Evolutionary conservation across 2,113 vertebrate genomes (phyloP), one percentile per base, ranked within the genome.

Genomic region (Lethenteron camtschaticum): DNA sequence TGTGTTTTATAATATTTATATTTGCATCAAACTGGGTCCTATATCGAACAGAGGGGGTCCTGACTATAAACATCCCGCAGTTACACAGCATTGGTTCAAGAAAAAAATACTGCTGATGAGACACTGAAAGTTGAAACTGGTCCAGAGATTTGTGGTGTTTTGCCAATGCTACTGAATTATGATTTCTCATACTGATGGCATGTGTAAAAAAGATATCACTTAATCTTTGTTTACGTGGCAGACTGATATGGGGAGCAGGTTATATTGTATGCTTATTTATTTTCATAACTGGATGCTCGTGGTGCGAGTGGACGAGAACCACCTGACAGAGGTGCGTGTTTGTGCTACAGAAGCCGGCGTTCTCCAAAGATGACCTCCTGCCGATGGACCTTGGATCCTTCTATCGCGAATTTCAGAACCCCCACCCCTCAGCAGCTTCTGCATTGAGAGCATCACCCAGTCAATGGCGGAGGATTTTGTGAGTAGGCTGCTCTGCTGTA

Each of bases 381-480:
- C 90, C 92, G 2, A 99, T 99, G 89, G 94, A 99, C 76, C 76
- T 99, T 75, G 94, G 94, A 41, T 95, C 94, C 0, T 99, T 99
- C 79, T 99, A 97, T 77, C 81, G 88, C 70, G 94, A 96, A 79
- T 99, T 99, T 78, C 94, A 99, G 80, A 99, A 99, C 73, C 92
- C 3, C 94, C 94, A 58, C 94, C 96, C 73, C 84, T 97, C 71
- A 86, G 88, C 79, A 96, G 92, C 77, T 84, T 99, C 72, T 89
- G 92, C 7, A 85, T 96, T 41, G 87, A 96, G 73, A 86, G 91
- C 74, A 95, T 89, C 73, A 85, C 89, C 0, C 92, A 96, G 76
- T 99, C 92, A 14, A 99, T 99, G 94, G 94, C 94, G 2, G 92
- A 96, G 56, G 92, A 99, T 78, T 81, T 99, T 86, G 94, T 99